Base-by-base conservation (phyloP, 2,888 invertebrate genomes). In the Chrysopilus asiliformis region DNA sequence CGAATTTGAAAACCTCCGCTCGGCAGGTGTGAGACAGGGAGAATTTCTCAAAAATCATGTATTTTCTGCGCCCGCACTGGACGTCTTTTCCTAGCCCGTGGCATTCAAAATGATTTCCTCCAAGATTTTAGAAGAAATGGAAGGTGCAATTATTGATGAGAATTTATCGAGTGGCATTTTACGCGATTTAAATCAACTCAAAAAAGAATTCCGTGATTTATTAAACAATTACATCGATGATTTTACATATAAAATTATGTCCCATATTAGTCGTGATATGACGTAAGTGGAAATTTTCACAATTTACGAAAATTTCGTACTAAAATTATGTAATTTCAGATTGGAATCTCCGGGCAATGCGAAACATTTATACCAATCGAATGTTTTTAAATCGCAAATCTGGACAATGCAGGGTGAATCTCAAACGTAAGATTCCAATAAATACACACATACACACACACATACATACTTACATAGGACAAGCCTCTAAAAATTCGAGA, bases 231-330 rank as follows among this genome's bases (percentile, higher is more conserved):
- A 55, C 37, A 45, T 64, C 13, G 60, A 64, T 41, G 62, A 61
- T 45, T 64, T 61, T 34, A 57, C 60, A 10, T 56, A 57, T 41
- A 59, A 58, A 42, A 60, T 55, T 22, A 50, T 64, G 48, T 61
- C 62, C 3, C 58, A 64, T 33, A 55, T 63, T 24, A 58, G 62
- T 33, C 47, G 64, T 9, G 64, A 64, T 47, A 64, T 64, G 64
- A 55, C 56, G 60, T 64, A 42, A 39, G 38, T 39, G n/a, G 14
- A 8, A 19, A 26, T 10, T 26, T 26, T 10, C 5, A 13, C 9
- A 22, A 22, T 33, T n/a, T n/a, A n/a, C n/a, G n/a, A n/a, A n/a
- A n/a, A n/a, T n/a, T n/a, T n/a, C n/a, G n/a, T n/a, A n/a, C n/a
- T n/a, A n/a, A n/a, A n/a, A n/a, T n/a, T n/a, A n/a, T n/a, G n/a